Evolutionary conservation across 2,113 vertebrate species (phyloP).

Genomic region (Greenwoodochromis staneri): DNA sequence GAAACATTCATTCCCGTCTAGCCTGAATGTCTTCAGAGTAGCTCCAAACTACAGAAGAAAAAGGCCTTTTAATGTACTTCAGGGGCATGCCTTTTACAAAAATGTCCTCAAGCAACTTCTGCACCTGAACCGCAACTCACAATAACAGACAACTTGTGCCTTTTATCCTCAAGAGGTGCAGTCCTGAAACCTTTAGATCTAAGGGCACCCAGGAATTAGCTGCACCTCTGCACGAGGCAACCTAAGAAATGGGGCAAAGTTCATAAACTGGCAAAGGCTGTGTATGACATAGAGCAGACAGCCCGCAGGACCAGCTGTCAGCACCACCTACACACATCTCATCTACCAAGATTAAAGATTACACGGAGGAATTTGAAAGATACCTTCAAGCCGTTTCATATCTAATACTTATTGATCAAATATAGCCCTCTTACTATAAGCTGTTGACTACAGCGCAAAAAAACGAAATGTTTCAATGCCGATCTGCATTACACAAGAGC

Average conservation of each 20-base stretch:
- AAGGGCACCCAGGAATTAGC: background rate
- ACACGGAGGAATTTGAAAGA: background rate
- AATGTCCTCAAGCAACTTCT: background rate
- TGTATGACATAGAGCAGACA: background rate
- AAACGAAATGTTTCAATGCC: background rate
- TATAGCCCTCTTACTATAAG: background rate
- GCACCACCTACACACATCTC: background rate
- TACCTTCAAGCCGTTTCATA: background rate
- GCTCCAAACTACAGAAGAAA: background rate
- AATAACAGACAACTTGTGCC: background rate
- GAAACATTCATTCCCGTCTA: background rate
- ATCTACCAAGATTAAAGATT: background rate
- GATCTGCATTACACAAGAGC: background rate
- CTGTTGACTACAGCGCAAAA: background rate
- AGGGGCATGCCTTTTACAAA: background rate
- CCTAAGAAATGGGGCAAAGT: slow-evolving; percentile 46
- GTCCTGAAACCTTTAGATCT: background rate
- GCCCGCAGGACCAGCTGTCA: background rate
- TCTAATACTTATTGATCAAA: background rate
- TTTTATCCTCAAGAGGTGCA: background rate
- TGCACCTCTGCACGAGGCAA: background rate
- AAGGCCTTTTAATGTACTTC: background rate
- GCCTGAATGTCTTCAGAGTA: background rate
- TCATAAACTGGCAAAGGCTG: slow-evolving; percentile 16
- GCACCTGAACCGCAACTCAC: background rate